Base-by-base conservation (phyloP, 2,888 invertebrate genomes). In the Arrhopalites spinosus region DNA sequence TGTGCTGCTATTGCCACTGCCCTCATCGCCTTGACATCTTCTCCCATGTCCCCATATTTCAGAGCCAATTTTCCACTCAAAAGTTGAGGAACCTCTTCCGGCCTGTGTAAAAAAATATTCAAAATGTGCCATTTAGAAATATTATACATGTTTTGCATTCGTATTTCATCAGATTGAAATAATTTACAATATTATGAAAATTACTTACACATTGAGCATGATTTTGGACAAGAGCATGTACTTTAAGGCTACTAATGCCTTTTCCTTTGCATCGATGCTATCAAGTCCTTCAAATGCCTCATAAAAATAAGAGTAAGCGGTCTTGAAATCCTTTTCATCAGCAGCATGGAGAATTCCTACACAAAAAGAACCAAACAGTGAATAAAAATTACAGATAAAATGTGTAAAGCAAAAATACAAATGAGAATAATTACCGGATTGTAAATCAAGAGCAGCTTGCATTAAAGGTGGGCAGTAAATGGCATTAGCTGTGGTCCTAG, bases 241-340 rank as follows among this genome's bases (percentile, higher is more conserved):
- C 86, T 99, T 99, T 23, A 99, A 88, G n/a, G 96, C 95, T 29
- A 92, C 93, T 36, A 98, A 87, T 1, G 99, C 98, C 86, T 94
- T 96, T 3, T 90, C 90, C 84, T 91, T 92, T 78, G 87, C 87
- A 83, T 96, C 96, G 3, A 96, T 93, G 81, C 96, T 96, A 86
- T 98, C 98, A 86, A 95, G 98, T 83, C 98, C 96, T 88, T 99
- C 99, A 86, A 98, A 99, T 17, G 98, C 98, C 88, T 99, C 99
- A 86, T 98, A 99, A 86, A 99, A 99, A 86, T 99, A 99, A 74
- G 98, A 99, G 87, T 96, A 99, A 64, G 98, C 98, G 75, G 99
- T 99, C 89, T 99, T 99, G 86, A 99, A 99, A 85, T 99, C 99
- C 83, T 95, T 92, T 86, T 99, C 99, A 85, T 99, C 99, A n/a